Percentiles rank a stretch among this genome's conserved stretches.
Evolutionary conservation across 2,113 vertebrate species (phyloP).

Genomic region (Lota lota): DNA sequence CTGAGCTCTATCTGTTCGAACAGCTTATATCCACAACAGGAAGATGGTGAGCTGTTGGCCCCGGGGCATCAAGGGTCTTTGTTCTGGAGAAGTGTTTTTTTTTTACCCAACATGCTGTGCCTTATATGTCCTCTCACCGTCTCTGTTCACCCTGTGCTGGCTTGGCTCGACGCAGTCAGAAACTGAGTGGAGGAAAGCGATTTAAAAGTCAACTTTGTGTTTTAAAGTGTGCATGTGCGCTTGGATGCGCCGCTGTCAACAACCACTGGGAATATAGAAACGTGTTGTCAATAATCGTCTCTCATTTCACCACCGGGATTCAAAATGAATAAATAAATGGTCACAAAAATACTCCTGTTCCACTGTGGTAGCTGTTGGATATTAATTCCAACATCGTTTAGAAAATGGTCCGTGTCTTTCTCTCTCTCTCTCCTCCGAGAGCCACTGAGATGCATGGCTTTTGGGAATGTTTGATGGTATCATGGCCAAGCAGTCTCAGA

Average conservation of each 20-base stretch:
- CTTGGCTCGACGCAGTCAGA: no score
- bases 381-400: constrained; percentile 22
- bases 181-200: no score
- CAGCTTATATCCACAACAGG: no score
- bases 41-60: no score
- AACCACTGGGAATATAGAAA: background rate
- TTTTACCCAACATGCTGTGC: no score
- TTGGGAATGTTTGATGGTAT: constrained; percentile 62
- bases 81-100: no score
- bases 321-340: background rate
- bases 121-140: no score
- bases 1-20: background rate
- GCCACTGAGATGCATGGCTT: constrained; percentile 49
- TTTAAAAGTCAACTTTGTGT: no score
- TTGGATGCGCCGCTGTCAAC: background rate
- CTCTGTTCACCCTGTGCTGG: no score
- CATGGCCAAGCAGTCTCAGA: constrained; percentile 59
- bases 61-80: no score
- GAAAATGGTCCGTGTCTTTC: constrained; percentile 33
- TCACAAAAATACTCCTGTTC: background rate
- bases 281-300: background rate
- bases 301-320: background rate
- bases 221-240: no score
- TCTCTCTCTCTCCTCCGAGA: constrained; percentile 21
- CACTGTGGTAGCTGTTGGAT: constrained; percentile 5